These are phyloP conservation scores for Callipepla californica DNA, from an alignment of 2,113 vertebrate genomes.

Conservation along the genomic window DNA sequence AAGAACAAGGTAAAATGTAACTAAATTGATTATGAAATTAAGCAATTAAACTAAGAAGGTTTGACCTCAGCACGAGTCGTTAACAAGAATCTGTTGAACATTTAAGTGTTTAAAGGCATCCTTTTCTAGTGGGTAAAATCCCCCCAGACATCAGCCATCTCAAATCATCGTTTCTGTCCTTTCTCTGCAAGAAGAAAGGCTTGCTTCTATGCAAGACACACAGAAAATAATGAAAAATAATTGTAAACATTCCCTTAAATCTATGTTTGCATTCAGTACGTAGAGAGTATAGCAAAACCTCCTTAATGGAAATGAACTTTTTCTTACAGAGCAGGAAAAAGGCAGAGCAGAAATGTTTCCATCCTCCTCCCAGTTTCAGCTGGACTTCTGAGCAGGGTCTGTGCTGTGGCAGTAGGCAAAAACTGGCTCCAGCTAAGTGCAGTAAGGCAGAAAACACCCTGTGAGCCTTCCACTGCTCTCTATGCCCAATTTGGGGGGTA, in stretches of 20 bases:
- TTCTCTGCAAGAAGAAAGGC: neutral
- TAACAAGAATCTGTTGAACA: neutral
- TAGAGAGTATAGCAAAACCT: neutral
- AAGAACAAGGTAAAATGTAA: neutral
- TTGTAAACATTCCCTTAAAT: neutral
- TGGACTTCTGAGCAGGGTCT: neutral
- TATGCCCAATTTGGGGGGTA: neutral
- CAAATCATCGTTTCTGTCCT: conserved; percentile 10
- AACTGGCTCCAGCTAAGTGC: neutral
- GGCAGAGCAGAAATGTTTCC: neutral
- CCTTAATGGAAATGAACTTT: neutral
- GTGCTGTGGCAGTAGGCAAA: too few relatives aligned
- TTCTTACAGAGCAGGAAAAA: neutral
- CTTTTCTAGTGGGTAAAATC: neutral
- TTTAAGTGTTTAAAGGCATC: neutral
- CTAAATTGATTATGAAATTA: neutral
- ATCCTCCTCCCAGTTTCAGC: neutral
- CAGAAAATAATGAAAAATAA: neutral
- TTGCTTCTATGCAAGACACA: neutral
- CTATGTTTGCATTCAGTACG: neutral
- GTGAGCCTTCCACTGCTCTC: neutral
- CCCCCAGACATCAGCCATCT: neutral
- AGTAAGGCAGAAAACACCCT: neutral
- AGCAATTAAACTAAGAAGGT: neutral
- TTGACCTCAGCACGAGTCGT: neutral